Evolutionary conservation across 2,797 vertebrate genomes (phyloP), one percentile per base, ranked within the genome.

Genomic region (Falco cherrug): DNA sequence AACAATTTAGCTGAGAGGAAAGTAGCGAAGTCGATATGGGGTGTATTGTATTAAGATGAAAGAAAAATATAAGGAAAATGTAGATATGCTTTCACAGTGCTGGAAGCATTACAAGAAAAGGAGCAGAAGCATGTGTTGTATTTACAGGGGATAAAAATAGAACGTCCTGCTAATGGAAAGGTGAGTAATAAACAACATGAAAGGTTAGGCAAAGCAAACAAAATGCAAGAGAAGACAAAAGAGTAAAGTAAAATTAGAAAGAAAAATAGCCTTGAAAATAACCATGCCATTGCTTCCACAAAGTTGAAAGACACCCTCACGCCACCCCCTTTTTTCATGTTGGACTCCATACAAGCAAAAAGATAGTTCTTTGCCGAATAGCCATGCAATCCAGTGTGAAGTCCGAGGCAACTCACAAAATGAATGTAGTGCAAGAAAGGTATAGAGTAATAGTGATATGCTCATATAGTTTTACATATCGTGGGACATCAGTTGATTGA

Each of bases 381-480:
- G 60, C 50, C 17, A 9, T 0, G 0, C 13, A 61, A 4, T 25
- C 37, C 45, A 76, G 31, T 1, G 2, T 14, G 64, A 69, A n/a
- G 25, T 47, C 60, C 45, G 47, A 70, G 70, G 53, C 31, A 53
- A 17, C 12, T n/a, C 31, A 9, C 18, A 85, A 37, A 59, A 39
- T 5, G 7, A 78, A 6, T 2, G 21, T 2, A 22, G 16, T 8
- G 6, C 71, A 64, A 41, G 48, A 53, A 57, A 35, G 16, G 17
- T 29, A 5, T 7, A 31, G 67, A 15, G 15, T 43, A n/a, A 33
- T 1, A 37, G 41, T 16, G 45, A 13, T 16, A 3, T 0, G 0
- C 29, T 74, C 3, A 2, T 28, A 7, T 12, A 20, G 7, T 31
- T 86, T 19, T 56, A 3, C 16, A 24, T 10, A 8, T 33, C 70